Conservation (phyloP, 2,888 invertebrate genomes). For the Gibbula magus region DNA sequence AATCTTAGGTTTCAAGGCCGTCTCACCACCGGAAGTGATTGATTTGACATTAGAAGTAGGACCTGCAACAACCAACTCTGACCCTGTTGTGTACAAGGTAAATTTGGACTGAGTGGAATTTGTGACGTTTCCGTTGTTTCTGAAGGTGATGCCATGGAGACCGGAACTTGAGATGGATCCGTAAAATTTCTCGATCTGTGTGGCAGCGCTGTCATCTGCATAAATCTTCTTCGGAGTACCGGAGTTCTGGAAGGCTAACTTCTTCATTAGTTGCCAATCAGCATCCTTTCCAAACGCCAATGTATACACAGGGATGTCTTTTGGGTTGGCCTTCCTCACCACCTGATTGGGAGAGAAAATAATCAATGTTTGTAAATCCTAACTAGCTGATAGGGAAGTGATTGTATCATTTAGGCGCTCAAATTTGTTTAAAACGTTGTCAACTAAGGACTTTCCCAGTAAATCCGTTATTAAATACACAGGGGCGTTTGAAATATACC, state of each 20-base stretch:
- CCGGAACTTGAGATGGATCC: constrained; percentile 80
- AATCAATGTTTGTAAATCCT: too few relatives aligned
- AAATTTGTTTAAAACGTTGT: too few relatives aligned
- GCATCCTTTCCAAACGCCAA: constrained; percentile 58
- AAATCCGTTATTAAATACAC: too few relatives aligned
- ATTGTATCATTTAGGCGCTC: too few relatives aligned
- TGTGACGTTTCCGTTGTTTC: constrained; percentile 76
- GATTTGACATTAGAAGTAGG: constrained; percentile 24
- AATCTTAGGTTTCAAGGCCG: constrained; percentile 17
- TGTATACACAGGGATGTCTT: constrained; percentile 49
- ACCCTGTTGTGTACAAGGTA: constrained; percentile 52
- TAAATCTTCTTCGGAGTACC: constrained; percentile 85
- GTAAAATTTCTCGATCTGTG: constrained; percentile 76
- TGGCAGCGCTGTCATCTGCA: constrained; percentile 83
- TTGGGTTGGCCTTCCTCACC: constrained; percentile 47
- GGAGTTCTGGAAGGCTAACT: constrained; percentile 79
- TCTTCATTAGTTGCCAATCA: constrained; percentile 57
- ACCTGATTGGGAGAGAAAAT: constrained; percentile 30
- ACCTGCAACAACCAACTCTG: constrained; percentile 56
- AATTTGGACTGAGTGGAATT: constrained; percentile 49
- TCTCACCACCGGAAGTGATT: constrained; percentile 27
- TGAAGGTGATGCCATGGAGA: constrained; percentile 82
- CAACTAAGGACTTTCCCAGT: too few relatives aligned
- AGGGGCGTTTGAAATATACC: too few relatives aligned
- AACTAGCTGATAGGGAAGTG: too few relatives aligned